These are phyloP conservation scores for Brachionus plicatilis DNA, from an alignment of 1,140 invertebrate species.

Conservation along the genomic window DNA sequence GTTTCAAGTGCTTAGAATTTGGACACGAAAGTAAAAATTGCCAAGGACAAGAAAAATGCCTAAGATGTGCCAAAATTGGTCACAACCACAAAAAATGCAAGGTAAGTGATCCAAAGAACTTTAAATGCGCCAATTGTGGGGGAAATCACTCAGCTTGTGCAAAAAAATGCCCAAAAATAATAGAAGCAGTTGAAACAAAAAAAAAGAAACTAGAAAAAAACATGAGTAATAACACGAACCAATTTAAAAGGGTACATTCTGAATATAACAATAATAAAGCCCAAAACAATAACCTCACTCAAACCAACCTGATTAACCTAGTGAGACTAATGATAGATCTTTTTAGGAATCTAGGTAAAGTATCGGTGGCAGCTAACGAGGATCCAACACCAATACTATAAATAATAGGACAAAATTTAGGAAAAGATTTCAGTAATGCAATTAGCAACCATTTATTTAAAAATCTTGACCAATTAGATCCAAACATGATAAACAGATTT, in stretches of 20 bases:
- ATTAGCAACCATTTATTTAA: conserved; percentile 1
- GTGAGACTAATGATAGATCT: not conserved
- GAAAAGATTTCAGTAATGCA: not conserved
- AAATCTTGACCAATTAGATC: conserved; percentile 19
- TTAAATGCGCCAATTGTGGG: conserved; percentile 11
- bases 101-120: conserved; percentile 4
- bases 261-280: not conserved
- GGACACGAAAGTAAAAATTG: not conserved
- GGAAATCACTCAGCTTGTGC: not conserved
- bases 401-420: not conserved
- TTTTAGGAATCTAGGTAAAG: not conserved
- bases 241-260: not conserved
- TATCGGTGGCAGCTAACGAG: not conserved
- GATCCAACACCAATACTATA: not conserved
- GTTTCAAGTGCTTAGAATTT: conserved; percentile 6
- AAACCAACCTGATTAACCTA: not conserved
- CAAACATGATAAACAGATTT: conserved; percentile 19
- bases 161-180: conserved; percentile 5
- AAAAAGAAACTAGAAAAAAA: not conserved
- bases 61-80: conserved; percentile 5
- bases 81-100: not conserved
- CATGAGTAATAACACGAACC: not conserved
- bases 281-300: not conserved
- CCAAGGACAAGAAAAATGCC: not conserved
- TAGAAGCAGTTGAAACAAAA: not conserved